Conservation (phyloP, 2,113 vertebrate species). For the Seriola rivoliana region DNA sequence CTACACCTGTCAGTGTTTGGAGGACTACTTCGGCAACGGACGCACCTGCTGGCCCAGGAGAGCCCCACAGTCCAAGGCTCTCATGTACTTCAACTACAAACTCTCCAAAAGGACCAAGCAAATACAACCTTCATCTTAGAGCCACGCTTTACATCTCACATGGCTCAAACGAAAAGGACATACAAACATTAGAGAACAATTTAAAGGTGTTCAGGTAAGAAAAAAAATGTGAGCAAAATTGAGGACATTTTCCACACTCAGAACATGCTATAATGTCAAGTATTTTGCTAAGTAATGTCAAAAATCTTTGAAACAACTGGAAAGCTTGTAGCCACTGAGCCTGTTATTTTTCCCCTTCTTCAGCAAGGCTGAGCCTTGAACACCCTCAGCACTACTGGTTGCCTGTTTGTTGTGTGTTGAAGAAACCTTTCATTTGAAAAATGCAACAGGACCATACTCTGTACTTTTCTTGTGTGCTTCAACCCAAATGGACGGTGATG, state of each 20-base stretch:
- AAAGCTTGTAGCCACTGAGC: neutral
- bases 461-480: slow-evolving; percentile 35
- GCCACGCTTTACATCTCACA: neutral
- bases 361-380: neutral
- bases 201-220: neutral
- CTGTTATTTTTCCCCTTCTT: slow-evolving; percentile 8
- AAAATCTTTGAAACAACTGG: slow-evolving; percentile 15
- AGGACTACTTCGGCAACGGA: slow-evolving; percentile 72
- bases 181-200: neutral
- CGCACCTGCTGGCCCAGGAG: slow-evolving; percentile 78
- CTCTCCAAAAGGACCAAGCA: slow-evolving; percentile 71
- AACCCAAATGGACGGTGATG: slow-evolving; percentile 43
- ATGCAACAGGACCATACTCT: slow-evolving; percentile 30
- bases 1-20: slow-evolving; percentile 78
- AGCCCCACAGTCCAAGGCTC: slow-evolving; percentile 66
- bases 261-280: neutral
- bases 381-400: neutral
- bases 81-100: slow-evolving; percentile 79
- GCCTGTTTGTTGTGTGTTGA: slow-evolving; percentile 45
- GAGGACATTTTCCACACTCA: neutral
- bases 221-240: neutral
- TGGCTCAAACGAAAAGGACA: neutral
- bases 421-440: slow-evolving; percentile 58
- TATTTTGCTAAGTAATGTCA: slow-evolving; percentile 10
- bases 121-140: slow-evolving; percentile 22